Evolutionary conservation across 2,888 invertebrate species (phyloP), one percentile per base, ranked within the genome.

Genomic region (Drosophila kambysellisi): DNA sequence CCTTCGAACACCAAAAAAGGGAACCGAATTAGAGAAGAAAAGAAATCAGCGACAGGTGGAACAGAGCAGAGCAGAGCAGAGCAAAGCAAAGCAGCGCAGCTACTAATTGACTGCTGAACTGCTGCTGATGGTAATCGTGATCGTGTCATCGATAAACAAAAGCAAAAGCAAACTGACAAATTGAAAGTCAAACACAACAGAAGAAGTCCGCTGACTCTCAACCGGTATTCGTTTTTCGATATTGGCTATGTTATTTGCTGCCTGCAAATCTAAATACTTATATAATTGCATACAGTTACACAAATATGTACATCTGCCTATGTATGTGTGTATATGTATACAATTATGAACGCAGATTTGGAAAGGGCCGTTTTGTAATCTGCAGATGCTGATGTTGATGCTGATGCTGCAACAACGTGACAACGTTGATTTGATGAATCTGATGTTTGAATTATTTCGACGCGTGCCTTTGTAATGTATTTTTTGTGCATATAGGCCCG

Each of bases 301-400:
- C n/a, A 53, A n/a, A 39, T n/a, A 51, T 25, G 41, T 25, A 30
- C 4, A 50, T 33, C 15, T 39, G 52, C 4, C 46, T 41, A 57
- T 35, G 4, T 20, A 52, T 32, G 43, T 46, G 59, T 62, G 53
- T 39, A 39, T 67, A 61, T 69, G 58, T 62, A 82, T 80, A 73
- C 73, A 83, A 81, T 87, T 82, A 81, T 83, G 61, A 72, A 81
- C 54, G 77, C 52, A 53, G 74, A 82, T 89, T 80, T 76, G 71
- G 87, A 83, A 89, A 89, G 74, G 85, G 74, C 56, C 59, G 60
- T 76, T 80, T 77, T 69, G 81, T 61, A 86, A 84, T 75, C 60
- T 63, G 68, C 68, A n/a, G 33, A 53, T 67, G 69, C 64, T 58
- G 76, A 29, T 75, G 70, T 41, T 41, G 35, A 50, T 66, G 66